Conservation (phyloP, 2,797 vertebrate genomes). For the Bovichtus diacanthus region DNA sequence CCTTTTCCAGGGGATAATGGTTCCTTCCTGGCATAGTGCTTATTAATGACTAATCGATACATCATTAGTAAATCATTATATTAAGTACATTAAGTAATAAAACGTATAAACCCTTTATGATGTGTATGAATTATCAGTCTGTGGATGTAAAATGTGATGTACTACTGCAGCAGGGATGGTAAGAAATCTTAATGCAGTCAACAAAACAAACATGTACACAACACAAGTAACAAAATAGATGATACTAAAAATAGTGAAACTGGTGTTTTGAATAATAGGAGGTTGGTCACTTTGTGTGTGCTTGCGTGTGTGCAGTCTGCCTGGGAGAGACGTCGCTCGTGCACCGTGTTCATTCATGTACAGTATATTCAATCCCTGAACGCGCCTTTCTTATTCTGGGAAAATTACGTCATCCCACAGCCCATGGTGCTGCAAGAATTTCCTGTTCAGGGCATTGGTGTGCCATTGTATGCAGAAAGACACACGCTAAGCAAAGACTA, state of each 20-base stretch:
- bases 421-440: conserved; percentile 39
- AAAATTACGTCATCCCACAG: conserved; percentile 72
- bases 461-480: background rate
- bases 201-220: background rate
- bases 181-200: background rate
- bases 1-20: background rate
- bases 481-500: background rate
- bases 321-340: conserved; percentile 38
- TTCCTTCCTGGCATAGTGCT: background rate
- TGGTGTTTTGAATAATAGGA: background rate
- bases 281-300: background rate
- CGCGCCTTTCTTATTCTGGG: conserved; percentile 62
- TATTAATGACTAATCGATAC: background rate
- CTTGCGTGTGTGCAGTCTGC: background rate
- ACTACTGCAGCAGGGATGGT: background rate
- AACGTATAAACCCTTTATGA: background rate
- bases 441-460: background rate
- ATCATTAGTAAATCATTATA: background rate
- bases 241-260: background rate
- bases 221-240: background rate
- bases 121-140: background rate
- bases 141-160: background rate
- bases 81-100: background rate
- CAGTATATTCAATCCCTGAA: conserved; percentile 47
- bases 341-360: conserved; percentile 70